Evolutionary conservation across 1,140 invertebrate species (phyloP).

Genomic region (Nymphalis io): DNA sequence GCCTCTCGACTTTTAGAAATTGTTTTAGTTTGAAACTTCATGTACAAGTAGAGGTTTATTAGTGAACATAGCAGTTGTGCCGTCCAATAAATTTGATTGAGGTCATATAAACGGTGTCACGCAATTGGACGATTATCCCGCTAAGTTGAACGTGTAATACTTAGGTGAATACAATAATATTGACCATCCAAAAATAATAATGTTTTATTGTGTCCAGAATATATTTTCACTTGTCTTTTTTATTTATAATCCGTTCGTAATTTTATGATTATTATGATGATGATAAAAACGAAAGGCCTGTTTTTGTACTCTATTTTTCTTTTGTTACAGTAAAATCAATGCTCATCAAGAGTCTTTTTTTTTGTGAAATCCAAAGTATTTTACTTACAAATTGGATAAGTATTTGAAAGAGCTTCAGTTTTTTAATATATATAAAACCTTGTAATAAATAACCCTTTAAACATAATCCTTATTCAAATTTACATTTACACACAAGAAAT

Average conservation of each 20-base stretch:
- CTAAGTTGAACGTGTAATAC: slow-evolving; percentile 37
- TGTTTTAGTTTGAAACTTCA: slow-evolving; percentile 14
- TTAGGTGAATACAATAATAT: slow-evolving; percentile 22
- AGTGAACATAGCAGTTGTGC: slow-evolving; percentile 24
- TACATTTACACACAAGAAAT: no score
- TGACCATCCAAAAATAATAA: slow-evolving; percentile 24
- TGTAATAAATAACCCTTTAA: no score
- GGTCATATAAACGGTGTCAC: slow-evolving; percentile 48
- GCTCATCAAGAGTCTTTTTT: no score
- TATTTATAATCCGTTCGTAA: not conserved
- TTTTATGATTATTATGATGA: not conserved
- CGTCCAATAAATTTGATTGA: slow-evolving; percentile 59
- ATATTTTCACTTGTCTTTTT: slow-evolving; percentile 1
- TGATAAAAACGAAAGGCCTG: no score
- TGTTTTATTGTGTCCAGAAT: slow-evolving; percentile 6
- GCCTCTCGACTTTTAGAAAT: slow-evolving; percentile 15
- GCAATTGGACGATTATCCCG: slow-evolving; percentile 52
- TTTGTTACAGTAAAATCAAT: no score
- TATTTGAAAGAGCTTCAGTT: no score
- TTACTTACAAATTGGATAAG: no score
- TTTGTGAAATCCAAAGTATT: no score
- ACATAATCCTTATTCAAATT: no score
- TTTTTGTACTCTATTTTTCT: no score
- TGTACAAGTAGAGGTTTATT: slow-evolving; percentile 21
- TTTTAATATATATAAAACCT: no score